Evolutionary conservation across 30 jellyfish, hydroid and myxozoan species (phyloP).

Genomic region (Cassiopea xamachana): DNA sequence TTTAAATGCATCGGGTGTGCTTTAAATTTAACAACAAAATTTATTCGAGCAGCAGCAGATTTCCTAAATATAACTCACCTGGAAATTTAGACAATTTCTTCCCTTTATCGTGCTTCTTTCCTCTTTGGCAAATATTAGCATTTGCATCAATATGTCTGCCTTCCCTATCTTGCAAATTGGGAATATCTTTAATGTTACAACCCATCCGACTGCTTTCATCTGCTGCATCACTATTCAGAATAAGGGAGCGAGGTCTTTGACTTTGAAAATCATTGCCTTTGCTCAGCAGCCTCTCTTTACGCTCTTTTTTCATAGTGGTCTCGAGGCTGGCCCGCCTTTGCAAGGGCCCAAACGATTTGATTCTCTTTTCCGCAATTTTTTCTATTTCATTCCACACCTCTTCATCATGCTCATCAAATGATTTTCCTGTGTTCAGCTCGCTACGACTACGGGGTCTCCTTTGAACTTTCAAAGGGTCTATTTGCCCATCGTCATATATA

Average conservation of each 20-base stretch:
- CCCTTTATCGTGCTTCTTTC: conserved; percentile 33
- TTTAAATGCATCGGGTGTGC: too few relatives aligned
- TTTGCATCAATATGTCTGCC: conserved; percentile 12
- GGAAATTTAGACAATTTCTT: conserved; percentile 31
- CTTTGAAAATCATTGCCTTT: conserved; percentile 43
- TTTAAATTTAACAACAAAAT: too few relatives aligned
- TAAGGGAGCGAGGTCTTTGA: conserved; percentile 58
- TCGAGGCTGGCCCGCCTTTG: conserved; percentile 60
- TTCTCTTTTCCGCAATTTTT: conserved; percentile 37
- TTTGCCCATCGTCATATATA: neutral
- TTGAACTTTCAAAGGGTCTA: neutral
- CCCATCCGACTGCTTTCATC: neutral
- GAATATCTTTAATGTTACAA: neutral
- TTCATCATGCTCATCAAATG: conserved; percentile 34
- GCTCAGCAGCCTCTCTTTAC: conserved; percentile 31
- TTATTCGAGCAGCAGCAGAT: too few relatives aligned
- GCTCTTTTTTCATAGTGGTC: conserved; percentile 36
- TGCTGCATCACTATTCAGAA: conserved; percentile 16
- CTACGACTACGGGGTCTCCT: conserved; percentile 70
- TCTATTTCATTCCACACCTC: conserved; percentile 19
- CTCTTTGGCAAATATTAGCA: conserved; percentile 27
- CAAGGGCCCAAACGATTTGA: conserved; percentile 27
- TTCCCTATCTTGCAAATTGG: neutral
- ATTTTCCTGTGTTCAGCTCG: conserved; percentile 36
- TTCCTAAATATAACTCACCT: conserved; percentile 3